These are phyloP conservation scores for Archaeoteleia sp. DNA, from an alignment of 2,888 invertebrate genomes.

Conservation along the genomic window DNA sequence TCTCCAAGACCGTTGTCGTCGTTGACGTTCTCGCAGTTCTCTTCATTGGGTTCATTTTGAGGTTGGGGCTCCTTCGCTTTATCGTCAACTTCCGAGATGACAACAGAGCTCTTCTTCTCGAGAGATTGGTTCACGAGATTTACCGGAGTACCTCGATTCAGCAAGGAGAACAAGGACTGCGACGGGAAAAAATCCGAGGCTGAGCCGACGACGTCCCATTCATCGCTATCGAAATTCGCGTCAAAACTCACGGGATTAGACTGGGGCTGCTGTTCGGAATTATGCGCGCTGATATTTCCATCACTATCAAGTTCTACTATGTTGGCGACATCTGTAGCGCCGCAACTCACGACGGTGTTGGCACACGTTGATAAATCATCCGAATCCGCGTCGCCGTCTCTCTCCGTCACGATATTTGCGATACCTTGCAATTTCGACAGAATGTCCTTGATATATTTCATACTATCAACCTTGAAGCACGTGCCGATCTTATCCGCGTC, in stretches of 20 bases:
- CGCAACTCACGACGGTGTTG: not conserved
- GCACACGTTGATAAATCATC: constrained; percentile 40
- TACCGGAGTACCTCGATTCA: not conserved
- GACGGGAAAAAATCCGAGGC: not conserved
- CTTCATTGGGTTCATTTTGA: not conserved
- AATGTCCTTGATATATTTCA: not conserved
- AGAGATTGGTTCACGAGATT: too few species aligned
- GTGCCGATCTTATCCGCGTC: not conserved
- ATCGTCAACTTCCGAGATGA: not conserved
- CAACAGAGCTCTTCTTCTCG: not conserved
- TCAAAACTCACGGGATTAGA: too few species aligned
- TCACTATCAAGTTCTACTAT: not conserved
- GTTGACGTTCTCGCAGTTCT: not conserved
- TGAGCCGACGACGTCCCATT: not conserved
- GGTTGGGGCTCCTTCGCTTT: not conserved
- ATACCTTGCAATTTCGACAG: constrained; percentile 3
- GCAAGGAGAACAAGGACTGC: not conserved
- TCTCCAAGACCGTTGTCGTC: not conserved
- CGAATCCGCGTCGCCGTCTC: constrained; percentile 43
- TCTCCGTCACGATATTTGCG: not conserved
- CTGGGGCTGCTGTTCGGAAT: too few species aligned
- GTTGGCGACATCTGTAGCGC: not conserved
- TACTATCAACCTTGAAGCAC: not conserved
- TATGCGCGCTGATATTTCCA: not conserved
- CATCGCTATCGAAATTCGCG: not conserved